Evolutionary conservation across 2,888 invertebrate species (phyloP), one percentile per base, ranked within the genome.

Genomic region (Eremobia ochroleuca): DNA sequence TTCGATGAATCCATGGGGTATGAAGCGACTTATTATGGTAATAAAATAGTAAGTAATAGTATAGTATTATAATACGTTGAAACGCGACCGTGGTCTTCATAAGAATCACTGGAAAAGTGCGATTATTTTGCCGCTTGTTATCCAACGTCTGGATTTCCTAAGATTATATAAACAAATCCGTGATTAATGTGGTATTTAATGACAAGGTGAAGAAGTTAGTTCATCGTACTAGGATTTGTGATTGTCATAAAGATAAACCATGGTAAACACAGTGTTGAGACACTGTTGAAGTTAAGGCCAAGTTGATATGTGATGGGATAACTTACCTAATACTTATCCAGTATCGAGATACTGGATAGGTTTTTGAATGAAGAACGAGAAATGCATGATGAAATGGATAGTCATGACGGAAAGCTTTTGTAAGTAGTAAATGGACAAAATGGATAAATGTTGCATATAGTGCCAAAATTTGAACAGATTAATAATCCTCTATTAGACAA

Each of bases 121-220:
- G 55, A 6, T 81, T 65, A 34, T 25, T 43, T 64, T 28, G 28
- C 13, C 43, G 65, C 34, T 8, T 15, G 11, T 49, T 4, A 15
- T 58, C 9, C 5, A 49, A 25, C 61, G 59, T 76, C 43, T 25
- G 37, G 4, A 59, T 49, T 52, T 4, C 73, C 34, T 67, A 58
- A 73, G n/a, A 67, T 78, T 43, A 46, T 62, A 77, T 25, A 58
- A 58, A 61, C 11, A 67, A 65, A 72, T 72, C 25, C 4, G 21
- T 69, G 40, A 79, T 78, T 74, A 73, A 73, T 52, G 34, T 49
- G 15, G 58, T 55, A 21, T 69, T 84, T 62, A 72, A 69, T 61
- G 49, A 31, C 34, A 40, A 70, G 61, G 37, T 73, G 81, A 70
- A 62, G 37, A 70, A 46, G 73, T 62, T 64, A n/a, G 64, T 72